These are phyloP conservation scores for Cantharis flavilabris DNA, from an alignment of 2,888 invertebrate genomes.

Conservation along the genomic window DNA sequence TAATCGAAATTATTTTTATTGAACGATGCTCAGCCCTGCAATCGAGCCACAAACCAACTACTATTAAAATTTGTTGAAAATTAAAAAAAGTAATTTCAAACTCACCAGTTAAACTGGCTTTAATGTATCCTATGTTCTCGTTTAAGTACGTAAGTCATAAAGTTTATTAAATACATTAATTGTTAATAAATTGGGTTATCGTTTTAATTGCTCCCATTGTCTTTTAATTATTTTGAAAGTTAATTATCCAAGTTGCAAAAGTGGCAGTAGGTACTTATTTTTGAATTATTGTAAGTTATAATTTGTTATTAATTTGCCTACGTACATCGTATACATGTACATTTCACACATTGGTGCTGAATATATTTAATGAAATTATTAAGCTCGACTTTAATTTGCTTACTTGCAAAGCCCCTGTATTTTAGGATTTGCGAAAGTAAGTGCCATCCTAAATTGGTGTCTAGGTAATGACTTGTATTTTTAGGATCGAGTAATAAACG, in stretches of 20 bases:
- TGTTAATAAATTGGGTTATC: background rate
- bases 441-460: background rate
- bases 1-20: background rate
- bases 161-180: background rate
- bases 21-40: background rate
- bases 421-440: background rate
- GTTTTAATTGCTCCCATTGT: background rate
- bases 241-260: background rate
- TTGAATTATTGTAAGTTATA: background rate
- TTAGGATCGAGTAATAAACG: background rate
- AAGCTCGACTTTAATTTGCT: background rate
- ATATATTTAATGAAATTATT: background rate
- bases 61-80: background rate
- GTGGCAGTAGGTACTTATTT: background rate
- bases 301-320: background rate
- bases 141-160: background rate
- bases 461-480: background rate
- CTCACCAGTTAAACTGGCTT: background rate
- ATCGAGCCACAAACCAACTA: background rate
- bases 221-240: slow-evolving; percentile 1
- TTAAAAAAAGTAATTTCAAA: background rate
- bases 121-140: background rate
- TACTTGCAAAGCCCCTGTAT: background rate
- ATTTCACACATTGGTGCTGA: background rate
- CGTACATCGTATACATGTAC: background rate